Evolutionary conservation across 2,888 invertebrate genomes (phyloP).

Genomic region (Pyrocoelia pectoralis): DNA sequence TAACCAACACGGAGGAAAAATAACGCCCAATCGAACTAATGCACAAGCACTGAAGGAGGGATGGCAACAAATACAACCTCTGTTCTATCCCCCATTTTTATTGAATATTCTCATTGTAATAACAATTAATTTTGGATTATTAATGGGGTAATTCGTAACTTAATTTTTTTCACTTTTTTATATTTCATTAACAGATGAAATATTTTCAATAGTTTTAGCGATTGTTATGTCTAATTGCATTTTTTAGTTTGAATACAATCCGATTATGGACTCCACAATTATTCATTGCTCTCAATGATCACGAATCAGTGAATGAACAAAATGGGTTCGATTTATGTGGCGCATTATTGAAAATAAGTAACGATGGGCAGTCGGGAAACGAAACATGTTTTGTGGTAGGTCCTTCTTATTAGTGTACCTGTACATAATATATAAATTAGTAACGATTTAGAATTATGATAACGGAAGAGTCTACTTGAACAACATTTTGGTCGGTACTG

Average conservation of each 20-base stretch:
- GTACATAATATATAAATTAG: too few species aligned
- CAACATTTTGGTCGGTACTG: constrained; percentile 69
- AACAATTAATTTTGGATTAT: constrained; percentile 69
- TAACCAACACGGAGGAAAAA: constrained; percentile 55
- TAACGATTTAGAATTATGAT: constrained; percentile 46
- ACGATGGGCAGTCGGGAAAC: constrained; percentile 32
- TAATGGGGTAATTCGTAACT: constrained; percentile 67
- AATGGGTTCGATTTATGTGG: constrained; percentile 55
- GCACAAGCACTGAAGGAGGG: constrained; percentile 66
- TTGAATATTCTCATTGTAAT: constrained; percentile 70
- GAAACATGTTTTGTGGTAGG: constrained; percentile 42
- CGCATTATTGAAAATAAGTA: constrained; percentile 61
- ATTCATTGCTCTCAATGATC: constrained; percentile 72
- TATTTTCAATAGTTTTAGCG: too few species aligned
- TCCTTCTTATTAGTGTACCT: not conserved
- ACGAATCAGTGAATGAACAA: constrained; percentile 47
- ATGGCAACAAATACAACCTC: constrained; percentile 68
- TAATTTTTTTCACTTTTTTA: not conserved
- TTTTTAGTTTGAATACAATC: constrained; percentile 71
- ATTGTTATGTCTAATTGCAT: too few species aligned
- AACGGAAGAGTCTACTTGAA: constrained; percentile 68
- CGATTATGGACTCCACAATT: constrained; percentile 89
- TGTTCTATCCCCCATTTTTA: constrained; percentile 70
- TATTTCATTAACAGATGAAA: too few species aligned
- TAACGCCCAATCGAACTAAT: constrained; percentile 50